A percentile compares a stretch with the other conserved stretches of the same genome.
Evolutionary conservation across 2,888 invertebrate species (phyloP).

Genomic region (Dynastes hyllus): DNA sequence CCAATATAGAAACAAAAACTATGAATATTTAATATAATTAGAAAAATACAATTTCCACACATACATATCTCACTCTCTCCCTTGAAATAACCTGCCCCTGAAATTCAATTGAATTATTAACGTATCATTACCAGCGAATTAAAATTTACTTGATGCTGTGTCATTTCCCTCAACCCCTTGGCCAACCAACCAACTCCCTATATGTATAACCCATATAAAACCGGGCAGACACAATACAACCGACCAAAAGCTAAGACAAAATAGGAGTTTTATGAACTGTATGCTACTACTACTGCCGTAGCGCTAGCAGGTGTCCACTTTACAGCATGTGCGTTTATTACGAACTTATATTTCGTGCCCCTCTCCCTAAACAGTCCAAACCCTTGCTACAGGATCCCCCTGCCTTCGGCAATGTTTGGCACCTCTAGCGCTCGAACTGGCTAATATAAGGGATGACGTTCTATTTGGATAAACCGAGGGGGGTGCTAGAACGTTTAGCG

Average conservation of each 20-base stretch:
- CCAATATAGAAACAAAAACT: no score
- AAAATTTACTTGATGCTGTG: constrained; percentile 20
- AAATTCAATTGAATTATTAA: constrained; percentile 41
- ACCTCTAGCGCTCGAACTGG: background rate
- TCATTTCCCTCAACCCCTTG: background rate
- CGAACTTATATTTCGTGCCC: constrained; percentile 2
- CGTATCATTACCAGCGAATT: constrained; percentile 36
- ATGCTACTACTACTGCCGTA: background rate
- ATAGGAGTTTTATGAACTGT: constrained; percentile 17
- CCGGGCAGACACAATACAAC: constrained; percentile 2
- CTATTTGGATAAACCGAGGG: constrained; percentile 3
- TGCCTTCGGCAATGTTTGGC: background rate
- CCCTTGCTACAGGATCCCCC: background rate
- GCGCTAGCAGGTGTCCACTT: constrained; percentile 13
- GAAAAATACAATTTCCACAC: no score
- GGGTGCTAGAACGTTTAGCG: constrained; percentile 31
- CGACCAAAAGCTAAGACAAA: constrained; percentile 5
- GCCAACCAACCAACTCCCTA: background rate
- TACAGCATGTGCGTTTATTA: constrained; percentile 17
- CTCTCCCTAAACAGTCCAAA: no score
- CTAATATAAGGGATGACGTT: constrained; percentile 5
- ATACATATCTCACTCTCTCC: background rate
- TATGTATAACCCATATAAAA: background rate
- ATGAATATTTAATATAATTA: no score
- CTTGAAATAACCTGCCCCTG: background rate